Conservation (phyloP, 2,113 vertebrate genomes). For the Indicator indicator region DNA sequence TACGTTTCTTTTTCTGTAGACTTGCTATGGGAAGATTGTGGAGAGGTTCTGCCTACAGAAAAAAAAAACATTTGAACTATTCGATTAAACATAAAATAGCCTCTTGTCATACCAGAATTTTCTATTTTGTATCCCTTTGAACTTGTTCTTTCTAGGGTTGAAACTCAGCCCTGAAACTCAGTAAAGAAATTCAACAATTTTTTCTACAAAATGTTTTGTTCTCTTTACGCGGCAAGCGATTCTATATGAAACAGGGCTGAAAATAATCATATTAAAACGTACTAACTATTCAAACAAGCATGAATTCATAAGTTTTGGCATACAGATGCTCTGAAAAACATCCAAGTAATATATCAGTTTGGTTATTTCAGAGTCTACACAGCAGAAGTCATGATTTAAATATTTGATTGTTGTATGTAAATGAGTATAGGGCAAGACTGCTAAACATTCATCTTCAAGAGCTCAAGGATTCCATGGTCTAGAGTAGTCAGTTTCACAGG, state of each 20-base stretch:
- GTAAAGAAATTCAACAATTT: neutral
- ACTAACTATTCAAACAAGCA: neutral
- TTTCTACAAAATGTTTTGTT: neutral
- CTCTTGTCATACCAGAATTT: accelerated
- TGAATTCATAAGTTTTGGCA: neutral
- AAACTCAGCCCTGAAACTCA: neutral
- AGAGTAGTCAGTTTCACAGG: neutral
- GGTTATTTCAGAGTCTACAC: neutral
- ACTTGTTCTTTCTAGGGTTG: neutral
- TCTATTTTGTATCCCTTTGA: neutral
- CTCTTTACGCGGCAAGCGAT: neutral
- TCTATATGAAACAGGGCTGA: neutral
- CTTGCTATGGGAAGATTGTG: neutral
- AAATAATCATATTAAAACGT: neutral
- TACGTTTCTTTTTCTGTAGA: neutral
- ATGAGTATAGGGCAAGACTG: neutral
- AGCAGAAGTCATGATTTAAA: neutral
- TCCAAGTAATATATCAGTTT: neutral
- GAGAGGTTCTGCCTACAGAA: neutral
- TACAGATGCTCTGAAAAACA: neutral
- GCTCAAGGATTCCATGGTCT: neutral
- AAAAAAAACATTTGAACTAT: neutral
- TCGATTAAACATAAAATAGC: neutral
- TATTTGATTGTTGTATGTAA: neutral
- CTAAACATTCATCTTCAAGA: neutral